Base-by-base conservation (phyloP, 2,113 vertebrate genomes). In the Cairina moschata region DNA sequence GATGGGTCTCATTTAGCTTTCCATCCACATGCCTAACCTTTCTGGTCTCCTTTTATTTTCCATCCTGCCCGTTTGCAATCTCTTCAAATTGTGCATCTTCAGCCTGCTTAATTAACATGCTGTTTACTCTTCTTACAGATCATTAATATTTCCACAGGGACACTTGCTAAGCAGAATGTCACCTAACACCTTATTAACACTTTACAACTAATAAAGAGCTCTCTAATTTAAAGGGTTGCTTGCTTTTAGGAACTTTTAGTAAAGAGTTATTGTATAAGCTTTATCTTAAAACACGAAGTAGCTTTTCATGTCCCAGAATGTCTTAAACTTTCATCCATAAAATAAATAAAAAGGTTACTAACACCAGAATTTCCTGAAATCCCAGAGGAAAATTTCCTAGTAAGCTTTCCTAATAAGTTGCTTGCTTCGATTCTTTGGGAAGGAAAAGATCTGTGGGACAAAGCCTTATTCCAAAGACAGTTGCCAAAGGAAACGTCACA, bases 401-500 rank as follows among this genome's bases (percentile, higher is more conserved):
- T 13, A 76, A 48, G 13, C 11, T 48, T 48, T 48, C 46, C 50
- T 59, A 62, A 66, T 13, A 76, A 25, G 13, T 9, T 44, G 17
- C 29, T 36, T 55, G 18, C 17, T 77, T 31, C 13, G 32, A 15
- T 21, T 83, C 13, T 29, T 46, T 4, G n/a, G 25, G 12, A 13
- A 85, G 17, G 38, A 74, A 79, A 87, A 62, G 21, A 66, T 76
- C 26, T 38, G 48, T 21, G 48, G 34, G 40, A 83, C 18, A 54
- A 76, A 88, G 16, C n/a, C 26, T 67, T 63, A 42, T 42, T 31
- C 56, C n/a, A 67, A 29, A 67, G 34, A 40, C 10, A 79, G 32
- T 0, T 1, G 25, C 14, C 40, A 65, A 25, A 62, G 0, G 4
- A 88, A 83, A 46, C 0, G 0, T 13, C 63, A 66, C 22, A 28